Conservation (phyloP, 2,797 vertebrate species). For the Acanthurus leucopareius region DNA sequence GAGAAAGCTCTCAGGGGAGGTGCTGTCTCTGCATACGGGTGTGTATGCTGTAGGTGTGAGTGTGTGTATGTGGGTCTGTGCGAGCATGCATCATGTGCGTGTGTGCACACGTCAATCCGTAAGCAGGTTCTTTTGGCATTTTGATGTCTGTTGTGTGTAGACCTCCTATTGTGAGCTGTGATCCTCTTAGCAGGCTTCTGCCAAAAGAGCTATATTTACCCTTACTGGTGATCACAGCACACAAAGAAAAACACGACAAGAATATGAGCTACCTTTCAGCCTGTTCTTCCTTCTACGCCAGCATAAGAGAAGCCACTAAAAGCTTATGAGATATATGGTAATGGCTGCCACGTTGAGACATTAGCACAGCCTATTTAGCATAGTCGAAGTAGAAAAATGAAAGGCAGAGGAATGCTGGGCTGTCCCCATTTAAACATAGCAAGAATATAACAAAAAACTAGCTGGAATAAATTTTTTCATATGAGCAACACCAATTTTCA, state of each 20-base stretch:
- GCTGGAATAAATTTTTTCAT: constrained; percentile 12
- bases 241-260: constrained; percentile 61
- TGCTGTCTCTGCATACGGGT: constrained; percentile 28
- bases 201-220: constrained; percentile 79
- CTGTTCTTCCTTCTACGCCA: constrained; percentile 13
- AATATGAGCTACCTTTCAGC: constrained; percentile 63
- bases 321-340: constrained; percentile 56
- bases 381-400: constrained; percentile 45
- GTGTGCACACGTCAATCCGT: constrained; percentile 56
- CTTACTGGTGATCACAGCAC: constrained; percentile 69
- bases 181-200: constrained; percentile 76
- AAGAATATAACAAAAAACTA: neutral
- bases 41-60: constrained; percentile 14
- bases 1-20: constrained; percentile 57
- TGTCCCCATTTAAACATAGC: constrained; percentile 23
- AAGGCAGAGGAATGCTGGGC: constrained; percentile 21
- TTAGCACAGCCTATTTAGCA: constrained; percentile 59
- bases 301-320: constrained; percentile 46
- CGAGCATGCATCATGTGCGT: constrained; percentile 15
- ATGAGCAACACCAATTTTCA: neutral
- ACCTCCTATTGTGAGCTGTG: constrained; percentile 78
- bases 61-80: constrained; percentile 13
- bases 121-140: constrained; percentile 65
- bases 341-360: constrained; percentile 55
- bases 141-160: constrained; percentile 65